These are phyloP conservation scores for Drosophila dunni DNA, from an alignment of 1,140 invertebrate genomes.

Conservation along the genomic window DNA sequence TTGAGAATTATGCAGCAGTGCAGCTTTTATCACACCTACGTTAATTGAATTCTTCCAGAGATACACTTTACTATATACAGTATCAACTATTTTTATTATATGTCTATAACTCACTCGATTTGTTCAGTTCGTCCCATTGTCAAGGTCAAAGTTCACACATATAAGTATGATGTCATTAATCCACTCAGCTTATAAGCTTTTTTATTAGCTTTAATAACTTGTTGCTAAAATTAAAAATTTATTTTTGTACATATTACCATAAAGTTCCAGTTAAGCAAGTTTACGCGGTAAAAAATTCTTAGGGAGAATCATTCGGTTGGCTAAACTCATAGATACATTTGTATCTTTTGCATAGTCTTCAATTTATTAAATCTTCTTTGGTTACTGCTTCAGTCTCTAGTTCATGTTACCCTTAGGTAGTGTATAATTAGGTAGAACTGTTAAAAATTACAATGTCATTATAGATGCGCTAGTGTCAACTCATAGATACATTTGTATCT, in stretches of 20 bases:
- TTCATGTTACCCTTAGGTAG: background rate
- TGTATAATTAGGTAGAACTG: background rate
- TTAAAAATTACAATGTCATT: background rate
- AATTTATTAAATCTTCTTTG: no score
- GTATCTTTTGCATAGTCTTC: no score
- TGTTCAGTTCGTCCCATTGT: background rate
- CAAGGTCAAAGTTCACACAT: background rate
- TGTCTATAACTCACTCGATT: background rate
- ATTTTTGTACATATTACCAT: no score
- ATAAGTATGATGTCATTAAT: constrained; percentile 3
- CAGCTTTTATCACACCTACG: constrained; percentile 28
- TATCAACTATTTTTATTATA: background rate
- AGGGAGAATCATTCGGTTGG: no score
- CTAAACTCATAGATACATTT: no score
- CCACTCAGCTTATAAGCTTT: constrained; percentile 1
- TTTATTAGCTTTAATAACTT: no score
- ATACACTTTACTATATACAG: background rate
- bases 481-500: no score
- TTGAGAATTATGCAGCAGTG: constrained; percentile 7
- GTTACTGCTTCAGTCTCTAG: background rate
- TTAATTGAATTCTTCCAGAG: constrained; percentile 14
- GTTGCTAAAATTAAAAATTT: no score
- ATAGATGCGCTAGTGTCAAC: no score
- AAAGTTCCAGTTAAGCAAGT: no score
- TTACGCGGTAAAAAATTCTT: no score